phyloP scores from a whole-genome alignment of 2,888 invertebrate genomes.

The Aromia moschata region DNA sequence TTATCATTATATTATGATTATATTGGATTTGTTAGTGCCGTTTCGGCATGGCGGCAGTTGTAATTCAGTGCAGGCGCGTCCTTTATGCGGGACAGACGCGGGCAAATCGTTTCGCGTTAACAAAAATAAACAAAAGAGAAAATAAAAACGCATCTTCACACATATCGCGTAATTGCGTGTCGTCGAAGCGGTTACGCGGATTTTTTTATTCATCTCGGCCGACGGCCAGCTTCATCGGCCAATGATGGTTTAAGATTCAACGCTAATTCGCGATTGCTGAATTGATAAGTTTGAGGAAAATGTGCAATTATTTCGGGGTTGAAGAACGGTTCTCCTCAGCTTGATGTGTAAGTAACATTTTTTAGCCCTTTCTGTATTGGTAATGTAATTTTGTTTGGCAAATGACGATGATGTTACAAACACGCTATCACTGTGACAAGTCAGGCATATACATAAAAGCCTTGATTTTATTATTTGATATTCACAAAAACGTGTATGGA shows the following conservation, averaged over 20 bases:
- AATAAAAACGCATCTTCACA: constrained; percentile 7
- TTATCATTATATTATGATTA: constrained; percentile 65
- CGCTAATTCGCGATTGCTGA: constrained; percentile 1
- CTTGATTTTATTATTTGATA: no score
- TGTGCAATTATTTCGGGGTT: not conserved
- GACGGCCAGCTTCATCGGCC: not conserved
- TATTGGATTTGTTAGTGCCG: constrained; percentile 63
- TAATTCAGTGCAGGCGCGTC: constrained; percentile 58
- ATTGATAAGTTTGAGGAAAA: constrained; percentile 5
- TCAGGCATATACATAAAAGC: no score
- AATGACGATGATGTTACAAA: no score
- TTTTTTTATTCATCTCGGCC: constrained; percentile 20
- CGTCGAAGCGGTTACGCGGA: constrained; percentile 29
- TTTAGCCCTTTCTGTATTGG: not conserved
- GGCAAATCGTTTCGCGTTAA: constrained; percentile 38
- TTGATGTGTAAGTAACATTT: constrained; percentile 32
- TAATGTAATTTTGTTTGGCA: no score
- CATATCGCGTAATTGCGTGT: constrained; percentile 30
- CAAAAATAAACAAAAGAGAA: constrained; percentile 13
- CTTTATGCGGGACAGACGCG: constrained; percentile 49
- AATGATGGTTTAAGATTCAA: constrained; percentile 3
- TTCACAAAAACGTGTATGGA: no score
- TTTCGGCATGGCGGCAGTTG: constrained; percentile 54
- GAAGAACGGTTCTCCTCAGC: no score
- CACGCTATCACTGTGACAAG: no score